Evolutionary conservation across 2,888 invertebrate genomes (phyloP).

Genomic region (Chydorus sphaericus): DNA sequence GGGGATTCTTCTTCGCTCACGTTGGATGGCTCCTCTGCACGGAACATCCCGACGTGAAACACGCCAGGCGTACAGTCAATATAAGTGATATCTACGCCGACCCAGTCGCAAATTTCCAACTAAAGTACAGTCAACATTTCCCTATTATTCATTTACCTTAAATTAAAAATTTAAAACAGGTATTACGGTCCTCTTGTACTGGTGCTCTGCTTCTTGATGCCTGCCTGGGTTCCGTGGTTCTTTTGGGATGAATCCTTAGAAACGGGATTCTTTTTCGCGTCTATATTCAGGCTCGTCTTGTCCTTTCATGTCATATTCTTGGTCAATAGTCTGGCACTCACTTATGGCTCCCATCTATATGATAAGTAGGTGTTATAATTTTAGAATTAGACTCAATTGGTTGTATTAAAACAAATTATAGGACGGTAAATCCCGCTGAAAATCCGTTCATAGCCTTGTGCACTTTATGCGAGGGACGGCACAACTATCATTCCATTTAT

Average conservation of each 20-base stretch:
- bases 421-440: too few species aligned
- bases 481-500: too few species aligned
- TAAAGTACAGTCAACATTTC: too few species aligned
- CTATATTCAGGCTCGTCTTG: constrained; percentile 61
- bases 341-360: constrained; percentile 84
- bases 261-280: constrained; percentile 66
- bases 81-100: constrained; percentile 67
- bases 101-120: constrained; percentile 71
- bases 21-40: constrained; percentile 83
- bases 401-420: too few species aligned
- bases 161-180: too few species aligned
- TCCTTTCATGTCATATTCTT: constrained; percentile 83
- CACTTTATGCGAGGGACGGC: too few species aligned
- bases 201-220: constrained; percentile 61
- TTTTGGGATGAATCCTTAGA: constrained; percentile 67
- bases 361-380: too few species aligned
- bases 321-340: constrained; percentile 88
- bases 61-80: constrained; percentile 72
- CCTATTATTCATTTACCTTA: too few species aligned
- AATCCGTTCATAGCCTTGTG: too few species aligned
- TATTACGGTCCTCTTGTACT: constrained; percentile 62
- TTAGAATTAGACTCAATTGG: too few species aligned
- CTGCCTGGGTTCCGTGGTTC: constrained; percentile 61
- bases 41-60: constrained; percentile 79
- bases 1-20: constrained; percentile 93